Conservation (phyloP, 2,797 vertebrate species). For the Notoglanidium macrostoma region DNA sequence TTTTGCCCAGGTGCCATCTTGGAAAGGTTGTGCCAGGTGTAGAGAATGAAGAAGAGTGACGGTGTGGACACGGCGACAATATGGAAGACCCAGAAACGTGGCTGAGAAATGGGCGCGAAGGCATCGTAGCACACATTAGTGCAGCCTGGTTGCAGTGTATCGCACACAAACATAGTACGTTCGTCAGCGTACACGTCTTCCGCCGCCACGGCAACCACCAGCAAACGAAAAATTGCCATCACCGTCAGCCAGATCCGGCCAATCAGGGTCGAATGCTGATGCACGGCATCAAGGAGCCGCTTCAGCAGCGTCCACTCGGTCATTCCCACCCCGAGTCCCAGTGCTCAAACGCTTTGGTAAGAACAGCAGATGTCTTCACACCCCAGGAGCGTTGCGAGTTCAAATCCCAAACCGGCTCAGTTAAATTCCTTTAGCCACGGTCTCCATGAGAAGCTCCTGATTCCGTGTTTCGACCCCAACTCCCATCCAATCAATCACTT, state of each 20-base stretch:
- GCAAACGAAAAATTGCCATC: slow-evolving; percentile 91
- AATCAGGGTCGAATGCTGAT: slow-evolving; percentile 97
- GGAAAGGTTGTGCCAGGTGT: slow-evolving; percentile 93
- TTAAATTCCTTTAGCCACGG: neutral
- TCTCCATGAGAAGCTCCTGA: neutral
- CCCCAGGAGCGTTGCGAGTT: neutral
- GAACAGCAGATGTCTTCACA: slow-evolving; percentile 30
- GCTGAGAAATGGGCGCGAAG: slow-evolving; percentile 93
- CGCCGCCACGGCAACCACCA: slow-evolving; percentile 90
- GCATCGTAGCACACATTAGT: slow-evolving; percentile 92
- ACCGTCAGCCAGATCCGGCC: slow-evolving; percentile 95
- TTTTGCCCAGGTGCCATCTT: slow-evolving; percentile 67
- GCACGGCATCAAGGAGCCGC: slow-evolving; percentile 92
- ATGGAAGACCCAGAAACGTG: slow-evolving; percentile 97
- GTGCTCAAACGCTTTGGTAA: slow-evolving; percentile 28
- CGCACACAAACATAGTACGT: slow-evolving; percentile 94
- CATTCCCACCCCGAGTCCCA: slow-evolving; percentile 64
- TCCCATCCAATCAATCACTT: neutral
- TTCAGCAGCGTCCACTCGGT: slow-evolving; percentile 94
- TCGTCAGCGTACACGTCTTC: slow-evolving; percentile 95
- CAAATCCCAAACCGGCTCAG: neutral
- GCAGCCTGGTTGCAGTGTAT: slow-evolving; percentile 92
- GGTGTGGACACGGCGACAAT: slow-evolving; percentile 92
- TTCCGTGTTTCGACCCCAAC: neutral
- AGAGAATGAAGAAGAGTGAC: slow-evolving; percentile 91